Evolutionary conservation across 2,888 invertebrate genomes (phyloP).

Genomic region (Chirona hameri): DNA sequence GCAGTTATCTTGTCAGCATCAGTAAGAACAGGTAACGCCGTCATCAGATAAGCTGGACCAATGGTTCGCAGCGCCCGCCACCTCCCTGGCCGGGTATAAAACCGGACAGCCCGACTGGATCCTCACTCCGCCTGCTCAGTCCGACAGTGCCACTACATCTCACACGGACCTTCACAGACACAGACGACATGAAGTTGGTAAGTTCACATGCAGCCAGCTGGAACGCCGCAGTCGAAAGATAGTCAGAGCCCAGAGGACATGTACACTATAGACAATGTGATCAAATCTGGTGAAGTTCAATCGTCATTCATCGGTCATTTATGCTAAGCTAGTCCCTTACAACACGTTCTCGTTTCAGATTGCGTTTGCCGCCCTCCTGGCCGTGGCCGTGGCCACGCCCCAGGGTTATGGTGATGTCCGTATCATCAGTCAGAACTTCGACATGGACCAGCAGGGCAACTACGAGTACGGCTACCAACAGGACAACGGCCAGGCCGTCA

Average conservation of each 20-base stretch:
- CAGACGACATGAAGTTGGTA: not conserved
- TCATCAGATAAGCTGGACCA: no score
- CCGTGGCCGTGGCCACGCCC: not conserved
- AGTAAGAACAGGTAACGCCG: no score
- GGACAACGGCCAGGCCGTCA: constrained; percentile 2
- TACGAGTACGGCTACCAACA: constrained; percentile 14
- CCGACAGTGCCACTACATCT: not conserved
- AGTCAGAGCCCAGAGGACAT: no score
- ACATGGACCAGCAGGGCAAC: not conserved
- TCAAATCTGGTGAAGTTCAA: no score
- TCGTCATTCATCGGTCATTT: no score
- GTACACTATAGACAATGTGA: no score
- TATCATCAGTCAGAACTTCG: not conserved
- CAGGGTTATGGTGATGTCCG: not conserved
- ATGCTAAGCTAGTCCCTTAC: no score
- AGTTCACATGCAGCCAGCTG: not conserved
- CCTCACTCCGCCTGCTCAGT: not conserved
- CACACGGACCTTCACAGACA: not conserved
- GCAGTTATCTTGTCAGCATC: no score
- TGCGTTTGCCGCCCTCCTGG: constrained; percentile 3
- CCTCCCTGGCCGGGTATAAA: not conserved
- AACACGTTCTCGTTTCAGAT: not conserved
- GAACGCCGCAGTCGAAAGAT: no score
- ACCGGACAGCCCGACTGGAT: not conserved
- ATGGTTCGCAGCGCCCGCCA: no score